Conservation (phyloP, 2,113 vertebrate species). For the Rhea americana region DNA sequence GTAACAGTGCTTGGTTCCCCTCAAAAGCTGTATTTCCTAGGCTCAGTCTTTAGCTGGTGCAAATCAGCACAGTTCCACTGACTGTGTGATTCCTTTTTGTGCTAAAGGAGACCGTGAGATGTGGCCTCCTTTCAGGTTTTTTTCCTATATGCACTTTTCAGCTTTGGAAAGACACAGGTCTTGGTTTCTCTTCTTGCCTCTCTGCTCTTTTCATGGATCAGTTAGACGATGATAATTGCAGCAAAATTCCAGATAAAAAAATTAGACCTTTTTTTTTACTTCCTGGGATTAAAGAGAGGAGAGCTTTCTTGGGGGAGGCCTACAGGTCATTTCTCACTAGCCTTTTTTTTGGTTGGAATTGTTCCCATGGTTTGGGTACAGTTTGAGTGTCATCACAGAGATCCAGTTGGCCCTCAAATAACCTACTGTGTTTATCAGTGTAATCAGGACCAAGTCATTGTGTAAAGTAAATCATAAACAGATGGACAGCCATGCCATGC, state of each 20-base stretch:
- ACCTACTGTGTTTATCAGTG: slow-evolving; percentile 65
- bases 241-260: background rate
- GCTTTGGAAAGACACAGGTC: background rate
- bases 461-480: slow-evolving; percentile 68
- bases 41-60: background rate
- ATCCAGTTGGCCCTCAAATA: slow-evolving; percentile 62
- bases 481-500: slow-evolving; percentile 43
- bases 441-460: slow-evolving; percentile 55
- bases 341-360: slow-evolving; percentile 24
- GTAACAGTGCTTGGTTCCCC: background rate
- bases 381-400: slow-evolving; percentile 44
- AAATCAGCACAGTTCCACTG: accelerated
- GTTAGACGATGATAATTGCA: background rate
- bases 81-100: background rate
- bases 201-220: background rate
- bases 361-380: slow-evolving; percentile 17
- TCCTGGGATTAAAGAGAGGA: slow-evolving; percentile 20
- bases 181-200: background rate
- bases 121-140: background rate
- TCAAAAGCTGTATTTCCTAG: accelerated
- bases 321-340: slow-evolving; percentile 1
- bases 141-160: background rate
- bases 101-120: background rate
- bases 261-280: background rate
- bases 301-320: background rate